phyloP scores from a whole-genome alignment of 2,888 invertebrate genomes.

The Clunio marinus region DNA sequence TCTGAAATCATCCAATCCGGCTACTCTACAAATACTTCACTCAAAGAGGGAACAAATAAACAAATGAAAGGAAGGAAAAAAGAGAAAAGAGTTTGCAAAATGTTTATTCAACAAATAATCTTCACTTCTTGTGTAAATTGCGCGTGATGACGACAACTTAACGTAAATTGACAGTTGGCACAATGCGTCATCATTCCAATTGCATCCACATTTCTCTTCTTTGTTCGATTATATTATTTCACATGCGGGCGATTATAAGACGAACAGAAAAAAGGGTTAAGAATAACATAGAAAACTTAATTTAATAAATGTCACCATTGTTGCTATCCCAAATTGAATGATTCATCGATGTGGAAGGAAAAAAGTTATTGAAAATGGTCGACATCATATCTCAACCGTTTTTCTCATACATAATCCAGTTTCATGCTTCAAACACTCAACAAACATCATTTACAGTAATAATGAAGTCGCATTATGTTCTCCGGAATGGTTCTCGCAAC shows the following conservation, averaged over 20 bases:
- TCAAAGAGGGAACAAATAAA: no score
- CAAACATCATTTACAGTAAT: no score
- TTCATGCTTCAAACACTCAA: no score
- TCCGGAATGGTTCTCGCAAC: no score
- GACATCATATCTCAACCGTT: neutral
- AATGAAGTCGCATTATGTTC: no score
- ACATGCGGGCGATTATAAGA: neutral
- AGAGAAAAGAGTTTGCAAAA: no score
- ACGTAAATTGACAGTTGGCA: constrained; percentile 16
- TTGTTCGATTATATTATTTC: constrained; percentile 6
- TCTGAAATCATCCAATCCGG: neutral
- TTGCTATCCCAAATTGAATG: neutral
- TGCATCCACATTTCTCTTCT: no score
- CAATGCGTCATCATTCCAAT: neutral
- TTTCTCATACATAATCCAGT: no score
- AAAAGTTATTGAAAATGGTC: constrained; percentile 1
- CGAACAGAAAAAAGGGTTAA: neutral
- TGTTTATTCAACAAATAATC: constrained; percentile 2
- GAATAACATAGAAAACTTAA: neutral
- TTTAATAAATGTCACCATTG: constrained; percentile 9
- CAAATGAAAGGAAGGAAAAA: neutral
- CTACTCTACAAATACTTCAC: neutral
- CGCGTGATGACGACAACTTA: constrained; percentile 3
- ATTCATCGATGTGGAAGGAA: neutral
- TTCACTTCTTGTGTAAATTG: neutral